Base-by-base conservation (phyloP, 2,113 vertebrate species). In the Dipodomys ordii region DNA sequence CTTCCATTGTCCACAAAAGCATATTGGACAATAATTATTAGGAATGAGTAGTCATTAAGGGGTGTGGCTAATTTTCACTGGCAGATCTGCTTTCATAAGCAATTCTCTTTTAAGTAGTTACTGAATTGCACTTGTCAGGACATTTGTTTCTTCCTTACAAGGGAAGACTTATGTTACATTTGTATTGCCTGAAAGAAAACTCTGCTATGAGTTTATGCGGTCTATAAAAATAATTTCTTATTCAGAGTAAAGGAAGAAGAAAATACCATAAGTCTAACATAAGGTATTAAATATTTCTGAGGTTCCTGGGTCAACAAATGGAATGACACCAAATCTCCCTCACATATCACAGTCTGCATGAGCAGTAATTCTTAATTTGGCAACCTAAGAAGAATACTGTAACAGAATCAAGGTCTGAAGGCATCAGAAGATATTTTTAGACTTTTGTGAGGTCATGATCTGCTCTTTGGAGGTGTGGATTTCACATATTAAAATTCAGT, bases 371-470 rank as follows among this genome's bases (percentile, higher is more conserved):
- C 94, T 88, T 73, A 91, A 83, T 84, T 95, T 96, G 93, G 92
- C 92, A 95, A 83, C 92, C 71, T 84, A 65, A 86, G 90, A 93
- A 95, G 94, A 95, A 96, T 94, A 93, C 78, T 93, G 90, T 96
- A 94, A 96, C 73, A 96, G 72, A 97, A 96, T 87, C 96, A 92
- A 94, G 87, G 76, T 90, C 90, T 23, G 18, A 94, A 93, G 86
- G 83, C 83, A 95, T 94, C 94, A 95, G 87, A 94, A 67, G 53
- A 16, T 97, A 97, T 97, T 97, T 97, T 97, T 97, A 97, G 97
- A 95, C 83, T 78, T 88, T 78, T 74, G 27, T 94, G 86, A 67
- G 86, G 86, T 96, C 95, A 96, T 88, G 95, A 90, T 95, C 95
- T 84, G 64, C 67, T 91, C 80, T 88, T 95, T 95, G 76, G 49